phyloP scores from a whole-genome alignment of 2,113 vertebrate genomes.

The Trematocara unimaculatum region DNA sequence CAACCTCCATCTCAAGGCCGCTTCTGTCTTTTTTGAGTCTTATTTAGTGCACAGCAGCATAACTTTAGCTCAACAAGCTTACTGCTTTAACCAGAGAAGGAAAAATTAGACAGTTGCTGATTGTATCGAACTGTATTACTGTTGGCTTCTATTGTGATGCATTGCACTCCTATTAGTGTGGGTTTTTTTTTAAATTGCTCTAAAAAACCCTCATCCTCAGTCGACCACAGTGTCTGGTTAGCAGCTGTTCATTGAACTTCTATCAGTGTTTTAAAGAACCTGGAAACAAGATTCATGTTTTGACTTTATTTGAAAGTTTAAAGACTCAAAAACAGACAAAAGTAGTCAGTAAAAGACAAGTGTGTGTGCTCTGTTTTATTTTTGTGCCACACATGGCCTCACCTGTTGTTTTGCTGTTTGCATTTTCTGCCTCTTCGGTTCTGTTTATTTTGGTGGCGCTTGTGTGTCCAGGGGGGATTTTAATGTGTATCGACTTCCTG shows the following conservation, averaged over 20 bases:
- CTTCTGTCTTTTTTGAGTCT: background rate
- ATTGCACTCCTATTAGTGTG: background rate
- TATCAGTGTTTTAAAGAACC: background rate
- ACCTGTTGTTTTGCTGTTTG: background rate
- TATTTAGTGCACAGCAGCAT: background rate
- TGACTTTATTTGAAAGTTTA: background rate
- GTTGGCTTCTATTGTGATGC: background rate
- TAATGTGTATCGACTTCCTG: constrained; percentile 16
- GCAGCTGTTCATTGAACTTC: background rate
- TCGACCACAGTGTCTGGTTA: background rate
- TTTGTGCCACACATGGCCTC: background rate
- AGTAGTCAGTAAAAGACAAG: background rate
- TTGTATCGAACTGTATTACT: background rate
- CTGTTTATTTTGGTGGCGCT: background rate
- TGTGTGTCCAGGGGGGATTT: background rate
- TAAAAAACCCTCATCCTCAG: background rate
- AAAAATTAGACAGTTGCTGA: rapidly evolving
- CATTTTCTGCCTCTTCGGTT: background rate
- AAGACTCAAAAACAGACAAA: background rate
- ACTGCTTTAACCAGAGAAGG: background rate
- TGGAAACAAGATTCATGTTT: background rate
- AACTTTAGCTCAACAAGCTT: background rate
- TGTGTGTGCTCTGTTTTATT: background rate
- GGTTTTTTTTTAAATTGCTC: background rate
- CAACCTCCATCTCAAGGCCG: rapidly evolving